Evolutionary conservation across 1,140 invertebrate genomes (phyloP).

Genomic region (Phthorimaea operculella): DNA sequence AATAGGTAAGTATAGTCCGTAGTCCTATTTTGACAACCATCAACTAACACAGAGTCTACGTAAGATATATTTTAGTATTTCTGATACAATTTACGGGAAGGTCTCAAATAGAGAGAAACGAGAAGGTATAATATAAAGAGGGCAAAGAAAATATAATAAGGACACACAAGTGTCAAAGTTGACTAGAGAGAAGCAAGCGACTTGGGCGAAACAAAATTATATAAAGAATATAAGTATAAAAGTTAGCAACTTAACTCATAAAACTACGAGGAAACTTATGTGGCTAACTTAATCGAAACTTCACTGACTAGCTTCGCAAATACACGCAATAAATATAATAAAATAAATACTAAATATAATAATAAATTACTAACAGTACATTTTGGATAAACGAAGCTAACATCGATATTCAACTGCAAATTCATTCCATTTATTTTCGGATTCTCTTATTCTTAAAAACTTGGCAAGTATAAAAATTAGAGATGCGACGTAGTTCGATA

Average conservation of each 20-base stretch:
- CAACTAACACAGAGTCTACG: conserved; percentile 31
- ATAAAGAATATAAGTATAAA: conserved; percentile 33
- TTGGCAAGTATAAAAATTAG: no score
- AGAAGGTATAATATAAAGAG: neutral
- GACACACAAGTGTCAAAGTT: conserved; percentile 40
- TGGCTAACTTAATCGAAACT: conserved; percentile 44
- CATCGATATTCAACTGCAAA: no score
- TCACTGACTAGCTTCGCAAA: conserved; percentile 59
- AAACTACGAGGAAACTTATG: conserved; percentile 33
- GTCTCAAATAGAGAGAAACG: neutral
- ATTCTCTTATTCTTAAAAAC: no score
- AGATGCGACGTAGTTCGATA: no score
- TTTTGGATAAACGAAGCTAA: neutral
- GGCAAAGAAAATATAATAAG: conserved; percentile 12
- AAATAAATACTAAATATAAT: conserved; percentile 42
- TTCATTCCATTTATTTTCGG: no score
- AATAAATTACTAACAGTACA: neutral
- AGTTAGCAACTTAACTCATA: conserved; percentile 31
- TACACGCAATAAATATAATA: conserved; percentile 41
- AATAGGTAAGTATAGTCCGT: conserved; percentile 21
- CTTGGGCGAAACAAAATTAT: conserved; percentile 39
- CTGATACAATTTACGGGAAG: neutral
- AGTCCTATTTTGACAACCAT: conserved; percentile 31
- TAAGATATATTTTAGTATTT: conserved; percentile 14
- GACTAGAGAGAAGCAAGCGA: conserved; percentile 50